Percentiles rank a stretch among this genome's conserved stretches.
phyloP scores from a whole-genome alignment of 2,797 vertebrate species.

The Columba guinea region DNA sequence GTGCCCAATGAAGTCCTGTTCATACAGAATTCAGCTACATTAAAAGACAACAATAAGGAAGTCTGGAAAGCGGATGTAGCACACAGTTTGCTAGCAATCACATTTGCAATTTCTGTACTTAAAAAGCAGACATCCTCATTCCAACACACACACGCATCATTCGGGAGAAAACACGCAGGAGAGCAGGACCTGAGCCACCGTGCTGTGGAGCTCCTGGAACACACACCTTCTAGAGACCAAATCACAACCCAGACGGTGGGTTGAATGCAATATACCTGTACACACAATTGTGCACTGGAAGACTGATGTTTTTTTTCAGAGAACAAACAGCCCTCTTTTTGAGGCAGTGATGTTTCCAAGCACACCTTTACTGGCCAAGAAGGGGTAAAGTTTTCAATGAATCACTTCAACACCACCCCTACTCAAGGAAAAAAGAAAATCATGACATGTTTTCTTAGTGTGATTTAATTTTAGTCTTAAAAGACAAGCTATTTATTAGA shows the following conservation, averaged over 20 bases:
- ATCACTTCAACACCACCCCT: background rate
- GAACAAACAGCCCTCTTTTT: background rate
- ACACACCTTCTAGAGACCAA: background rate
- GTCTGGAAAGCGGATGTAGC: rapidly evolving
- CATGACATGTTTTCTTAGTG: background rate
- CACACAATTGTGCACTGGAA: background rate
- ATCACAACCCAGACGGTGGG: background rate
- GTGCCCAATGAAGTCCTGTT: background rate
- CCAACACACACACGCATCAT: rapidly evolving
- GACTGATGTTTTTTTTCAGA: background rate
- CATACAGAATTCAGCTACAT: background rate
- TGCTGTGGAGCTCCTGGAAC: background rate
- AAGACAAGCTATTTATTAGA: background rate
- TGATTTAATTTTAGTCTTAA: constrained; percentile 10
- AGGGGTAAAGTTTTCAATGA: background rate
- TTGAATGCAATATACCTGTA: rapidly evolving
- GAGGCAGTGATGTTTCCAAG: background rate
- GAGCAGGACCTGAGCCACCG: background rate
- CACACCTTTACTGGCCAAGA: background rate
- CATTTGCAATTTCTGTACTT: background rate
- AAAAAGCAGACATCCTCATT: background rate
- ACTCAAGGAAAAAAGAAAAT: background rate
- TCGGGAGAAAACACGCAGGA: background rate
- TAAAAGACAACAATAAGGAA: background rate
- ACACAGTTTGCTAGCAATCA: background rate